Evolutionary conservation across 2,888 invertebrate genomes (phyloP), one percentile per base, ranked within the genome.

Genomic region (Trachelus troglodyta): DNA sequence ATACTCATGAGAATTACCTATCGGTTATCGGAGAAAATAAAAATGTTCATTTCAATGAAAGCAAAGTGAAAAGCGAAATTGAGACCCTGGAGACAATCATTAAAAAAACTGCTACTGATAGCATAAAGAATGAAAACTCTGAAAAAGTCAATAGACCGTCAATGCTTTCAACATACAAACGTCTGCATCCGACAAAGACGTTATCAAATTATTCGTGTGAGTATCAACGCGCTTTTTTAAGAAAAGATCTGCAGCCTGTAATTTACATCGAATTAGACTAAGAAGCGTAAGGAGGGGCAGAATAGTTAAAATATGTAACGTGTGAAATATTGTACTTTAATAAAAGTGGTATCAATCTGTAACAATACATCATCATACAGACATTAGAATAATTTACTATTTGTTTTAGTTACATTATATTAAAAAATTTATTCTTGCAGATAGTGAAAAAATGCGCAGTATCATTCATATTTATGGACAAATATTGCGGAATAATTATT

Each of bases 171-270:
- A 56, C 9, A 23, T 23, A 2, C 9, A 56, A 56, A 9, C 56
- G 56, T 56, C 23, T 56, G 56, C 56, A 56, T 56, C 56, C 56
- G 23, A 56, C 56, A 11, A 35, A 37, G 69, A 23, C 80, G 30
- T 75, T 83, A 15, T 79, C 81, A 31, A 81, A 83, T 77, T 81
- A 76, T 77, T 82, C 82, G 75, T 76, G 75, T 30, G 83, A 83
- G 69, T 81, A 81, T 76, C 76, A 79, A 40, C 37, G 23, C 1
- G 56, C 56, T 56, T 56, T 56, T 56, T 23, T 56, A 6, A 56
- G 6, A 56, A 56, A 23, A 56, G 56, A 56, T 56, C 9, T 56
- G 23, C 23, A 56, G 23, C 56, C 56, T 56, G 15, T 56, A 56
- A 56, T 56, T 56, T 56, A 56, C 23, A 23, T 56, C 23, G 56